phyloP scores from a whole-genome alignment of 2,113 vertebrate species.

The Caranx melampygus region DNA sequence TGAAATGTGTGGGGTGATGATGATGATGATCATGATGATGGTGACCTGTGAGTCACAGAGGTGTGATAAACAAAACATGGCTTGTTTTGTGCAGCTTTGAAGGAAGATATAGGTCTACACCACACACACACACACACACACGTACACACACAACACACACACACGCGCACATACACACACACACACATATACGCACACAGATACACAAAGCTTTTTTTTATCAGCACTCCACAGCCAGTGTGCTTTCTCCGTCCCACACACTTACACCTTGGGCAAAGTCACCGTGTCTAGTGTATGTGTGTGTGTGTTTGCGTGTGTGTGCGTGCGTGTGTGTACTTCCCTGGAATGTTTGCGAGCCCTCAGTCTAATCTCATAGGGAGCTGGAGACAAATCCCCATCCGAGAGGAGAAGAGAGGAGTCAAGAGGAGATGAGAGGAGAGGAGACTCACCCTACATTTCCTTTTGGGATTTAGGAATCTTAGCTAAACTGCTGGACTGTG shows the following conservation, averaged over 20 bases:
- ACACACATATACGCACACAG: constrained; percentile 9
- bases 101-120: neutral
- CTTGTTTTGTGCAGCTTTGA: neutral
- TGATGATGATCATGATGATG: too few relatives aligned
- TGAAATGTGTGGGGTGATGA: too few relatives aligned
- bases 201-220: neutral
- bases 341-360: constrained; percentile 15
- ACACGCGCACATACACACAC: neutral
- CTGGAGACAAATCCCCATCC: too few relatives aligned
- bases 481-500: too few relatives aligned
- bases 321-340: neutral
- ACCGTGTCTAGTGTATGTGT: constrained; percentile 1
- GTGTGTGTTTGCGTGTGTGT: constrained; percentile 14
- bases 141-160: constrained; percentile 15
- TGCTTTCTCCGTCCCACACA: constrained; percentile 3
- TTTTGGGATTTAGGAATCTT: too few relatives aligned
- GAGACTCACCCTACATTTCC: neutral
- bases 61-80: constrained; percentile 10
- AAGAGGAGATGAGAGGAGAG: neutral
- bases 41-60: too few relatives aligned
- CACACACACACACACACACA: neutral
- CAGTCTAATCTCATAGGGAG: constrained; percentile 38
- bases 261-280: constrained; percentile 58
- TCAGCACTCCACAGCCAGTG: constrained; percentile 25
- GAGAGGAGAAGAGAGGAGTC: constrained; percentile 9